A percentile compares a stretch with the other conserved stretches of the same genome.
Conservation (phyloP, 2,113 vertebrate species). For the Trinectes maculatus region DNA sequence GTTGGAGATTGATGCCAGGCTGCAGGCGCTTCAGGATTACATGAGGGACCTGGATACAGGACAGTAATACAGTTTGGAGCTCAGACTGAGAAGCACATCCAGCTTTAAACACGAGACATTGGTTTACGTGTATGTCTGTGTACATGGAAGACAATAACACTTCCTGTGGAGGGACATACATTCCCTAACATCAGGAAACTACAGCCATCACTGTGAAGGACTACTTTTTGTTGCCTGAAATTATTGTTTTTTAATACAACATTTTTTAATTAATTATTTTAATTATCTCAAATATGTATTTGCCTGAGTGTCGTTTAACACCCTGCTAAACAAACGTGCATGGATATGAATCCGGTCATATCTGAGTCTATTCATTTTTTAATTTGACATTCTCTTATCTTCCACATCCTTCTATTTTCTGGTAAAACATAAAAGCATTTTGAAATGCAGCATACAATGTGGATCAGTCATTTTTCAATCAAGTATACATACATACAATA, state of each 20-base stretch:
- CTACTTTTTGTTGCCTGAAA: conserved; percentile 33
- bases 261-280: conserved; percentile 55
- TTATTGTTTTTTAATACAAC: conserved; percentile 23
- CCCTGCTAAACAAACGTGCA: neutral
- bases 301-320: neutral
- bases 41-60: conserved; percentile 89
- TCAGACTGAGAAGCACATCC: conserved; percentile 4
- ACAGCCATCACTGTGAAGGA: conserved; percentile 57
- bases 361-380: neutral
- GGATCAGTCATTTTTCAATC: too few relatives aligned
- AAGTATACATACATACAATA: too few relatives aligned
- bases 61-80: conserved; percentile 68
- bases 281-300: conserved; percentile 35
- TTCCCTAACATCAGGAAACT: conserved; percentile 22
- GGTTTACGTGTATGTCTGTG: neutral
- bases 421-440: neutral
- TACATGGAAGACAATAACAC: neutral
- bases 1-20: conserved; percentile 90
- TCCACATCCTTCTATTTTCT: neutral
- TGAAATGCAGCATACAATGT: neutral
- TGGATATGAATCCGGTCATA: neutral
- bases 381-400: neutral
- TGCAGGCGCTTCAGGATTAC: conserved; percentile 93
- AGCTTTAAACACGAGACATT: neutral
- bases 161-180: conserved; percentile 4